A percentile compares a stretch with the other conserved stretches of the same genome.
Evolutionary conservation across 1,140 invertebrate species (phyloP).

Genomic region (Sinella curviseta): DNA sequence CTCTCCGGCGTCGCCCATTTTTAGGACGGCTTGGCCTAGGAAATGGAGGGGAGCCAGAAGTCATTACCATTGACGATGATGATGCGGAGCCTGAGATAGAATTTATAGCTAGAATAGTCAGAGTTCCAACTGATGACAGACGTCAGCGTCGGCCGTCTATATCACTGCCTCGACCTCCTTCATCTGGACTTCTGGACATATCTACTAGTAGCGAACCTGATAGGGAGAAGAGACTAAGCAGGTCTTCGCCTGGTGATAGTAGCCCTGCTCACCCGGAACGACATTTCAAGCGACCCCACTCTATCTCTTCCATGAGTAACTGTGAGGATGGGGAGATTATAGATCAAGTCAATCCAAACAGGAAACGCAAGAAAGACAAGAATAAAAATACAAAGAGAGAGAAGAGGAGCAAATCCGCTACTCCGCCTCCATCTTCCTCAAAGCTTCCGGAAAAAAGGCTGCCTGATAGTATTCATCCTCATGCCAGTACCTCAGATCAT

Average conservation of each 20-base stretch:
- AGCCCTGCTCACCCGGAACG: background rate
- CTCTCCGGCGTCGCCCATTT: background rate
- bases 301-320: conserved; percentile 45
- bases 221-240: background rate
- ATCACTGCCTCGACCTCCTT: background rate
- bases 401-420: conserved; percentile 31
- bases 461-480: conserved; percentile 50
- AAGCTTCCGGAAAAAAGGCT: conserved; percentile 41
- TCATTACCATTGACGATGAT: background rate
- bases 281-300: conserved; percentile 15
- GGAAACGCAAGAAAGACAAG: conserved; percentile 54
- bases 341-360: conserved; percentile 53
- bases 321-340: conserved; percentile 62
- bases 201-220: background rate
- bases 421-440: background rate
- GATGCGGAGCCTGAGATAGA: too few species aligned
- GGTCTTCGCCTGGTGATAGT: background rate
- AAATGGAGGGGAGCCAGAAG: conserved; percentile 11
- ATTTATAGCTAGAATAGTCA: too few species aligned
- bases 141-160: background rate
- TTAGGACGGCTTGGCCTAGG: background rate
- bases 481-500: conserved; percentile 25
- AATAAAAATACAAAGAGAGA: conserved; percentile 45
- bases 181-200: background rate
- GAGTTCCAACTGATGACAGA: background rate